Base-by-base conservation (phyloP, 2,113 vertebrate genomes). In the Gorsachius goisagi region DNA sequence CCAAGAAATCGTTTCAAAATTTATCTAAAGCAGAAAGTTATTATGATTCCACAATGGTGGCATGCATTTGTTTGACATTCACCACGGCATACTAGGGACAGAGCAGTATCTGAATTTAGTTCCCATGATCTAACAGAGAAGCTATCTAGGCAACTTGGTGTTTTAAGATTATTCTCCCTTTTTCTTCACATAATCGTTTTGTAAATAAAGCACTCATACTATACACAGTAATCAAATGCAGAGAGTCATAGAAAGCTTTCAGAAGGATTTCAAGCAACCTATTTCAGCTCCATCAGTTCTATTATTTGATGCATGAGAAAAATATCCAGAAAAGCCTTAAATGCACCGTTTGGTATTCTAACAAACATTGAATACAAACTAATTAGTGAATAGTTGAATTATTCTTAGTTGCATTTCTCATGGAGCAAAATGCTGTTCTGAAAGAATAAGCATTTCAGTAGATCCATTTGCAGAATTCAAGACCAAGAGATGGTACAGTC, bases 61-160 rank as follows among this genome's bases (percentile, higher is more conserved):
- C 95, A 96, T 90, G 90, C 84, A 83, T 89, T 93, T 93, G 88
- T 96, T 95, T 96, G 76, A 95, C 95, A 95, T 95, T 96, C 75
- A 88, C 49, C 49, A 91, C 4, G 2, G 58, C 74, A 91, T 83
- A 78, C 63, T 41, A 35, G 50, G 74, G 86, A 77, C 39, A 79
- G 84, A 90, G 53, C 90, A 92, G 50, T 71, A 91, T 92, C 86
- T 92, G 95, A 85, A 79, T 89, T 93, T 93, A 89, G 86, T 93
- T 96, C 92, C 94, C 92, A 96, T 95, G 90, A 95, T 81, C 67
- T 96, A 94, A 96, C 79, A 90, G 64, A 90, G 68, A 91, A 97
- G 93, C 15, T 96, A 95, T 94, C 91, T 79, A 53, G 44, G 62
- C 89, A 88, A 72, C 8, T 76, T 50, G 39, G 71, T 85, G 75